Evolutionary conservation across 1,140 invertebrate genomes (phyloP).

Genomic region (Solenopsis fugax): DNA sequence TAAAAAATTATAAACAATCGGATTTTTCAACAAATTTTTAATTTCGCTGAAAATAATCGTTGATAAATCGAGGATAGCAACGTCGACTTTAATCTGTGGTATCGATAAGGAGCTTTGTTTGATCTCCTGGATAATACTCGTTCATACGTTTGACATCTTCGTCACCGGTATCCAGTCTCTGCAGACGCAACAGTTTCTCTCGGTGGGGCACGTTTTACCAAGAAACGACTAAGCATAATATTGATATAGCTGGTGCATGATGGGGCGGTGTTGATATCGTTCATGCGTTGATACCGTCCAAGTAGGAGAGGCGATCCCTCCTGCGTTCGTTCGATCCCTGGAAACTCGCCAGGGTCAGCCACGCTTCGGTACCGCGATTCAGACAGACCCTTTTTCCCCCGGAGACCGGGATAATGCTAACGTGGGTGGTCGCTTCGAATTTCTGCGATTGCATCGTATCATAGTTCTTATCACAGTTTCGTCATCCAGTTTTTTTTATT

Average conservation of each 20-base stretch:
- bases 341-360: conserved; percentile 65
- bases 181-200: conserved; percentile 78
- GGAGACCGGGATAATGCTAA: conserved; percentile 77
- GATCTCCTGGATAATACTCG: conserved; percentile 23
- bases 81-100: neutral
- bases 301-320: conserved; percentile 49
- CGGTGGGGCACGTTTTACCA: conserved; percentile 78
- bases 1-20: no score
- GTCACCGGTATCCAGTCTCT: conserved; percentile 75
- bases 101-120: conserved; percentile 7
- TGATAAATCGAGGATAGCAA: neutral
- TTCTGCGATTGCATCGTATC: conserved; percentile 79
- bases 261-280: conserved; percentile 73
- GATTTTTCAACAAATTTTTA: neutral
- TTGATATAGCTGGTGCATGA: conserved; percentile 76
- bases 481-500: neutral
- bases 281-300: conserved; percentile 67
- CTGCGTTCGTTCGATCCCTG: conserved; percentile 66
- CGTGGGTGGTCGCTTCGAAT: conserved; percentile 82
- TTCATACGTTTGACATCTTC: conserved; percentile 36
- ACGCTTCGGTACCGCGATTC: conserved; percentile 26
- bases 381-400: conserved; percentile 55
- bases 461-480: neutral
- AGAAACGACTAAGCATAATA: conserved; percentile 81
- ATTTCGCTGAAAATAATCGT: neutral